Evolutionary conservation across 2,797 vertebrate species (phyloP), one percentile per base, ranked within the genome.

Genomic region (Sebastes taczanowskii): DNA sequence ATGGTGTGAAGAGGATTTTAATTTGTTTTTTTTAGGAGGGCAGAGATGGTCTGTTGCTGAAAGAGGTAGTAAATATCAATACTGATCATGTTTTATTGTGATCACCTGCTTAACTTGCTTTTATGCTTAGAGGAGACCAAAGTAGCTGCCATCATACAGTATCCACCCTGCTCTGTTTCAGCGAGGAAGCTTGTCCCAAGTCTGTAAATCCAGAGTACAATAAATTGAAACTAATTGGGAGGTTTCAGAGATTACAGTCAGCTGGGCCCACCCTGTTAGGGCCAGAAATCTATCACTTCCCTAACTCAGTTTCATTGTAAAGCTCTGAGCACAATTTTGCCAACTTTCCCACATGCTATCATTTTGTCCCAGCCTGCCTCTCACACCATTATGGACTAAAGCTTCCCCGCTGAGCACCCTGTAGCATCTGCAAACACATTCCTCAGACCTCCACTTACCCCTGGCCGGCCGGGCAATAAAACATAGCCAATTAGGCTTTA

Each of bases 381-480:
- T 85, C 65, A 18, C 74, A 78, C 76, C 76, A 79, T 90, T 74
- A 86, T 84, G 81, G 81, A 83, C 82, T 85, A 71, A 86, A 70
- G 76, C 70, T 56, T 74, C 82, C 88, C 89, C 5, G 78, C 80
- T 61, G 88, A 84, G 85, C 81, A 16, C 72, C 74, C 88, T 66
- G 84, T 76, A 86, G 88, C 86, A 85, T 89, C 89, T 82, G 82
- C 83, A 91, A 92, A 92, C 89, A 85, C 90, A 87, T 89, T 88
- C 83, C 82, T 87, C 81, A 89, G 88, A 77, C 86, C 74, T 89
- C 67, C 78, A 81, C 87, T 91, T 91, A 83, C 80, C 90, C 86
- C 86, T 74, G 86, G 66, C 85, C 78, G 78, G 80, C 85, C 60
- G 23, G 85, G 59, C 86, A 92, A 89, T 91, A 92, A 93, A 91